phyloP scores from a whole-genome alignment of 2,888 invertebrate genomes.

The Chironomus tentans region DNA sequence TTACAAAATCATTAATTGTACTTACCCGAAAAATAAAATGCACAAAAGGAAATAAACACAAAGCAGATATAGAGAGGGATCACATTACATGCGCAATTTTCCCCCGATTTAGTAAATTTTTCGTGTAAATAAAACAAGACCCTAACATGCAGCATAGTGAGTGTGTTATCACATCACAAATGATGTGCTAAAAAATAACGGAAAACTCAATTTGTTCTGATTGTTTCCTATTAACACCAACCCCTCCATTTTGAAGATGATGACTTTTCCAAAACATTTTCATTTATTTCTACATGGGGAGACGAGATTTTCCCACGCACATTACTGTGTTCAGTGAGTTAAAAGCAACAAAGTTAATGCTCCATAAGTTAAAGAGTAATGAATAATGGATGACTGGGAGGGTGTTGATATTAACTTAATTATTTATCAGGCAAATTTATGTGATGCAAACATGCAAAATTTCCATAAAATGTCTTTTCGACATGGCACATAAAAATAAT shows the following conservation, averaged over 20 bases:
- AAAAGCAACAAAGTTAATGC: too few species aligned
- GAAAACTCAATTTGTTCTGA: slow-evolving; percentile 18
- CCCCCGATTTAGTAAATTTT: neutral
- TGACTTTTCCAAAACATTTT: neutral
- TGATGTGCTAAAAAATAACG: slow-evolving; percentile 20
- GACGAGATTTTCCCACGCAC: slow-evolving; percentile 14
- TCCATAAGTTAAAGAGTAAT: too few species aligned
- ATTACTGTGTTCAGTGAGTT: neutral
- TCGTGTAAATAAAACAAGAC: neutral
- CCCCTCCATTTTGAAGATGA: neutral
- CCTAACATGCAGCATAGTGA: neutral
- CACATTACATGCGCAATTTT: neutral
- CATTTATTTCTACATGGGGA: neutral
- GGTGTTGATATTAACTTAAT: neutral
- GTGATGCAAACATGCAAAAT: neutral
- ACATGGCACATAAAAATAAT: neutral
- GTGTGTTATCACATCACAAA: neutral
- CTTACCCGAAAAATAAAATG: neutral
- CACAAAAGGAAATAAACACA: neutral
- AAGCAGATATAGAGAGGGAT: neutral
- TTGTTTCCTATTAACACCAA: slow-evolving; percentile 18
- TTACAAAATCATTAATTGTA: neutral
- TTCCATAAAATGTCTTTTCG: neutral
- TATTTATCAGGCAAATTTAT: neutral
- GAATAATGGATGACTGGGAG: neutral